Base-by-base conservation (phyloP, 1,140 invertebrate genomes). In the Hyphantria cunea region DNA sequence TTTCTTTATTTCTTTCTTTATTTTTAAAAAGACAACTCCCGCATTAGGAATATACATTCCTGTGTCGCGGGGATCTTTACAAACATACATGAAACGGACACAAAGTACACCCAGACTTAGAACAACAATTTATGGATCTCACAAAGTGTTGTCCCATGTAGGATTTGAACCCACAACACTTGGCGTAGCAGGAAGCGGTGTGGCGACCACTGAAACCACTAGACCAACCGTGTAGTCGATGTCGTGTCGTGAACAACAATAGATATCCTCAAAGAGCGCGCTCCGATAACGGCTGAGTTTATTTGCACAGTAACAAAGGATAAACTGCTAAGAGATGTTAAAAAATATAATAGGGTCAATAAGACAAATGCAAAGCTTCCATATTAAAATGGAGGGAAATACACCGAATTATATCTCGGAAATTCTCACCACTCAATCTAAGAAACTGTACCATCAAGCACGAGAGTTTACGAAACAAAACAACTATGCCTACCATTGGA, bases 391-490 rank as follows among this genome's bases (percentile, higher is more conserved):
- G 49, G 11, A 8, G 13, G 49, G 49, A 0, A 39, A 52, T 10
- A 17, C 7, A 8, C 49, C 49, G 33, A 52, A 37, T 15, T 52
- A 4, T 9, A 52, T 52, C 8, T 52, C 49, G 0, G 49, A 52
- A 13, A 52, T 32, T 17, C 49, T 52, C 8, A 52, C 49, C 12
- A 39, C 49, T 5, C 15, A 52, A 15, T 12, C 32, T 13, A 52
- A 13, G 49, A 52, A 37, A 10, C 49, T 52, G 33, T 52, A 14
- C 13, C 37, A 37, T 52, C 32, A 39, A 39, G 49, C 50, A 15
- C 44, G 42, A 15, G 42, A 54, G 41, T 63, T 63, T 48, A 48
- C 60, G 7, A 45, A 45, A 15, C 14, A 34, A 48, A 54, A 63
- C 10, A 10, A 10, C 33, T 52, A 15, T 39, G 49, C 49, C 13